Percentiles rank a stretch among this genome's conserved stretches.
Evolutionary conservation across 1,140 invertebrate genomes (phyloP).

Genomic region (Trialeurodes vaporariorum): DNA sequence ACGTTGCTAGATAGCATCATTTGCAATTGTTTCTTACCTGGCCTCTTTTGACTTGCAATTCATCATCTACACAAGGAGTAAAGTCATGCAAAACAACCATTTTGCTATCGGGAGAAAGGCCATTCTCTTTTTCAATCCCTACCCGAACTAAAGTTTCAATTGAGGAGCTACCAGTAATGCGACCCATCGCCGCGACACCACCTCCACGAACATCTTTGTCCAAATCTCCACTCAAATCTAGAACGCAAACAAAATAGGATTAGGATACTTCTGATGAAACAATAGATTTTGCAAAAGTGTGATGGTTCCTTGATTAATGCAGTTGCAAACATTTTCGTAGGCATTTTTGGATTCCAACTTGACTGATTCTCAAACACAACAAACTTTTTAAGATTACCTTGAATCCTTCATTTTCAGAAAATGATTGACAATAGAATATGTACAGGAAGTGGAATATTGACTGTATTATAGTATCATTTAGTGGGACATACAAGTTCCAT

Average conservation of each 20-base stretch:
- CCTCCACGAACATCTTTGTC: slow-evolving; percentile 58
- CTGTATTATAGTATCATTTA: too few relatives aligned
- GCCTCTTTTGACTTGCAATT: slow-evolving; percentile 66
- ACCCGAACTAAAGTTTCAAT: slow-evolving; percentile 89
- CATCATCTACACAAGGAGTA: slow-evolving; percentile 87
- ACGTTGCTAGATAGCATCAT: too few relatives aligned
- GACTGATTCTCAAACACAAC: slow-evolving; percentile 3
- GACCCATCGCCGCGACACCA: slow-evolving; percentile 53
- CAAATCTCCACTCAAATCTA: slow-evolving; percentile 49
- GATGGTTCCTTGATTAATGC: not conserved
- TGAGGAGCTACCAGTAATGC: slow-evolving; percentile 88
- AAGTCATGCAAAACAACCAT: slow-evolving; percentile 94
- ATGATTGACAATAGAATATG: too few relatives aligned
- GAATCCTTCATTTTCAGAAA: too few relatives aligned
- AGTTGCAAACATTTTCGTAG: not conserved
- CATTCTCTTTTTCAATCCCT: slow-evolving; percentile 88
- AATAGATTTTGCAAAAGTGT: not conserved
- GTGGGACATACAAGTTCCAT: too few relatives aligned
- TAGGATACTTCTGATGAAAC: not conserved
- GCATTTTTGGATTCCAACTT: not conserved
- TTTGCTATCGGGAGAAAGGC: slow-evolving; percentile 79
- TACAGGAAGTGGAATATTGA: too few relatives aligned
- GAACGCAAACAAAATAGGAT: slow-evolving; percentile 21
- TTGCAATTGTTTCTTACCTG: slow-evolving; percentile 43
- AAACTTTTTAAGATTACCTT: too few relatives aligned